Conservation (phyloP, 1,140 invertebrate species). For the Neelides sp. region DNA sequence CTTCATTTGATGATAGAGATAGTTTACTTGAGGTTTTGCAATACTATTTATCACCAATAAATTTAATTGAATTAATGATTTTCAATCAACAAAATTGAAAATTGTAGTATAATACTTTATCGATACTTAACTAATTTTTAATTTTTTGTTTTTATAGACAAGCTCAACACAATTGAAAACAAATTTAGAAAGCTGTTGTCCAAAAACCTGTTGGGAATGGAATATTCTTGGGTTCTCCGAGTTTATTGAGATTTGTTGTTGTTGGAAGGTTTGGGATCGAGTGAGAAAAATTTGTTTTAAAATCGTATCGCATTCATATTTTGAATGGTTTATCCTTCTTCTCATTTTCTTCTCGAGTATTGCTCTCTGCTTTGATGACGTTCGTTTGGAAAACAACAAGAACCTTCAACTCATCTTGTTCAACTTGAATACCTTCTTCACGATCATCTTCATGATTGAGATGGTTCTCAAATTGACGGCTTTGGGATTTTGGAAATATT, state of each 20-base stretch:
- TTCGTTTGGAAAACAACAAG: conserved; percentile 34
- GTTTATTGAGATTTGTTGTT: too few relatives aligned
- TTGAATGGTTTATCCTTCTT: conserved; percentile 42
- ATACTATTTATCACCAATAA: too few relatives aligned
- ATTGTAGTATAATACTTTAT: too few relatives aligned
- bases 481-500: conserved; percentile 42
- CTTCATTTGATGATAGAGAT: too few relatives aligned
- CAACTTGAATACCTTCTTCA: conserved; percentile 35
- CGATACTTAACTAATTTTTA: too few relatives aligned
- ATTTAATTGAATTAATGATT: too few relatives aligned
- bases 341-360: conserved; percentile 40
- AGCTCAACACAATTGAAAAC: neutral
- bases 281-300: neutral
- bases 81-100: too few relatives aligned
- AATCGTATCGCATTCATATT: conserved; percentile 37
- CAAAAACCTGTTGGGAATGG: neutral
- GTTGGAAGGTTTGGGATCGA: too few relatives aligned
- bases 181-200: neutral
- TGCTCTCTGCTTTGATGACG: conserved; percentile 37
- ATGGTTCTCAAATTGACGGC: conserved; percentile 45
- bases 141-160: neutral
- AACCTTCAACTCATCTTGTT: conserved; percentile 30
- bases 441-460: conserved; percentile 42
- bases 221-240: too few relatives aligned
- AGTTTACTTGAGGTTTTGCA: too few relatives aligned